phyloP scores from a whole-genome alignment of 2,797 vertebrate species.

The Galaxias olidus region DNA sequence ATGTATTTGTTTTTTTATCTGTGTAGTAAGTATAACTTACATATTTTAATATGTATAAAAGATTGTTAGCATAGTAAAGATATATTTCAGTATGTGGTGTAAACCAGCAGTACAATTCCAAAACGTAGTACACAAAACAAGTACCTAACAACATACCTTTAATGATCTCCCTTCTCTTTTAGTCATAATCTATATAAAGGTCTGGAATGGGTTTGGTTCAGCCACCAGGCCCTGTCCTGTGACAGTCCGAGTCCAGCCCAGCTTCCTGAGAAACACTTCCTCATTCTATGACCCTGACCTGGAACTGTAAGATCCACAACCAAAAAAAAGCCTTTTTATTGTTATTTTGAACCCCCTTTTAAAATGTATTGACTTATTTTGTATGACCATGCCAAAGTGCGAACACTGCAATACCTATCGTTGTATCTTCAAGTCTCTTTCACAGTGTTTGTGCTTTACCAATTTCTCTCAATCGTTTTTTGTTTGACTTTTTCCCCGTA shows the following conservation, averaged over 20 bases:
- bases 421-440: background rate
- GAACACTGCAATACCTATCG: no score
- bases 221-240: conserved; percentile 74
- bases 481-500: conserved; percentile 32
- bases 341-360: no score
- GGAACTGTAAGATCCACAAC: conserved; percentile 83
- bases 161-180: conserved; percentile 10
- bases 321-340: no score
- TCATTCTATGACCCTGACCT: conserved; percentile 54
- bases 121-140: no score
- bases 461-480: background rate
- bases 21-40: no score
- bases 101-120: no score
- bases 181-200: conserved; percentile 77
- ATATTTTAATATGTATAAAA: no score
- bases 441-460: background rate
- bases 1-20: no score
- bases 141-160: conserved; percentile 13
- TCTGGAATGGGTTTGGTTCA: conserved; percentile 72
- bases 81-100: no score
- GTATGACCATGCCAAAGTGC: no score
- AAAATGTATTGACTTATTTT: no score
- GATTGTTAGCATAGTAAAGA: no score
- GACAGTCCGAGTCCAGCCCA: conserved; percentile 74
- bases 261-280: conserved; percentile 56